Evolutionary conservation across 1,140 invertebrate species (phyloP), one percentile per base, ranked within the genome.

Genomic region (Ips nitidus): DNA sequence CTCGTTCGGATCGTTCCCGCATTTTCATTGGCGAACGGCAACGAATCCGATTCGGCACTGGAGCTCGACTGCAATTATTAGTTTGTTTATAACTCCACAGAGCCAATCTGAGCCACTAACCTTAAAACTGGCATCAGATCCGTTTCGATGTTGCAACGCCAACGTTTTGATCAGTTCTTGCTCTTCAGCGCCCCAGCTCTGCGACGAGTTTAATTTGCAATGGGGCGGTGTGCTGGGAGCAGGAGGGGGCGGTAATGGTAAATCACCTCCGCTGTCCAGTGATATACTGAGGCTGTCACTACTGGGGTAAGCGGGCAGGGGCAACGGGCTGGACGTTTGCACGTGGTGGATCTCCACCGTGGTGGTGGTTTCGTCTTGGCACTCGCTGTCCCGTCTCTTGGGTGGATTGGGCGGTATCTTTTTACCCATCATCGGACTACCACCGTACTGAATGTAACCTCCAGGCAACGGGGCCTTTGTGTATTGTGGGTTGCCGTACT

Each of bases 1-100:
- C 90, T 82, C 73, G 93, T 92, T 76, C 97, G 97, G 78, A 99
- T 98, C 39, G 97, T 99, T 6, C 97, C 97, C 43, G 95, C 95
- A 83, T 98, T 98, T 79, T 99, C 97, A 82, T 98, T 98, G 68
- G 97, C 97, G 83, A 99, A 99, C 47, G 97, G 97, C 79, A 99
- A 87, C 74, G 94, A 96, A 82, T 98, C 96, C 38, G 94, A 97
- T 84, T 98, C 93, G 61, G 94, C 95, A 83, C 94, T 97, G 70
- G 94, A 96, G 84, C 90, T 96, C 75, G 95, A 97, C 90, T 95
- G 85, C 6, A 84, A 85, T 41, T 76, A 72, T 50, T 50, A 50
- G 45, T 50, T 50, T 8, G 2, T 50, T 3, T 50, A 50, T 22
- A 50, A 3, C 3, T 22, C 3, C 45, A 2, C 22, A 2, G 22